Conservation (phyloP, 2,888 invertebrate genomes). For the Beris chalybata region DNA sequence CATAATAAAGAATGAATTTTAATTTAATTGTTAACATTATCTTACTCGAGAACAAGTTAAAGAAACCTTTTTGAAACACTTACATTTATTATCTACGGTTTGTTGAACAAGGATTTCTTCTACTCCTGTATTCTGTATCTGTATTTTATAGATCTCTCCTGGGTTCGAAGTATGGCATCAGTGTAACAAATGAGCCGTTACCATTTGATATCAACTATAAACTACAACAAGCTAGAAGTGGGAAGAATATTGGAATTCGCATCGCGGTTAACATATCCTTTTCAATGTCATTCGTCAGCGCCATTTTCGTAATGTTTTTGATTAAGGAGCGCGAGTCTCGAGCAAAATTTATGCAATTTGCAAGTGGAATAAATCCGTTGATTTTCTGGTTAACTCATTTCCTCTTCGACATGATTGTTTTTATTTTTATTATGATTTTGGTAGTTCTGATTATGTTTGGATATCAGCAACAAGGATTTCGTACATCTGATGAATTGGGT, state of each 20-base stretch:
- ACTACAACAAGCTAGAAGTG: constrained; percentile 43
- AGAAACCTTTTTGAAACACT: too few species aligned
- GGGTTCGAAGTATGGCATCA: constrained; percentile 43
- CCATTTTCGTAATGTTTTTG: constrained; percentile 63
- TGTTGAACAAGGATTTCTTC: too few species aligned
- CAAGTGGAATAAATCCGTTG: constrained; percentile 68
- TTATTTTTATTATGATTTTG: constrained; percentile 28
- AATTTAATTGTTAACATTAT: too few species aligned
- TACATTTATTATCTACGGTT: too few species aligned
- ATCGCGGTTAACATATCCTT: constrained; percentile 67
- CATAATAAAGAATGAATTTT: too few species aligned
- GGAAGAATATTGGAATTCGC: constrained; percentile 57
- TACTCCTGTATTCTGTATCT: too few species aligned
- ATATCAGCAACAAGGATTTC: constrained; percentile 16
- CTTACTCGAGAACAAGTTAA: too few species aligned
- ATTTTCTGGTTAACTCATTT: constrained; percentile 72
- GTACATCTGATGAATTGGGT: constrained; percentile 42
- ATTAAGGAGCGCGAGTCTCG: constrained; percentile 69
- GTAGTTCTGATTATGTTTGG: constrained; percentile 1
- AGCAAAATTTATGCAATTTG: constrained; percentile 71
- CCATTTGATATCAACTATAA: constrained; percentile 63
- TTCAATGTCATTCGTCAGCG: constrained; percentile 69
- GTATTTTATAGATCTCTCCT: constrained; percentile 33
- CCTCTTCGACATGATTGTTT: constrained; percentile 55
- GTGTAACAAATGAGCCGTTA: constrained; percentile 68